Base-by-base conservation (phyloP, 2,797 vertebrate species). In the Lates japonicus region DNA sequence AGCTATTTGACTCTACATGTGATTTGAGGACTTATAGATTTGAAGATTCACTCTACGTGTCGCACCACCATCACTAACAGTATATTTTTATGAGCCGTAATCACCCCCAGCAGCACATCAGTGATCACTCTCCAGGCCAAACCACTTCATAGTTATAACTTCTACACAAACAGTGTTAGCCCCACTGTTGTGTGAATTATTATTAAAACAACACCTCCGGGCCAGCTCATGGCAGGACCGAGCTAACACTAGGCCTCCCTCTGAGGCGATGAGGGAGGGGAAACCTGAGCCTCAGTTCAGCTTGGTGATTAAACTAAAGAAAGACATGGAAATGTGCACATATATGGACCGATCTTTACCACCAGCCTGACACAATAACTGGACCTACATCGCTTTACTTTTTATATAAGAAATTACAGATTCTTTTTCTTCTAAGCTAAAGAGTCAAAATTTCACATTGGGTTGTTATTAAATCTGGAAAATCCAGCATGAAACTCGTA, bases 121-220 rank as follows among this genome's bases (percentile, higher is more conserved):
- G 31, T 80, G 88, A 90, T 84, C 87, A 84, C 76, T n/a, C 88
- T 89, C 88, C 92, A 92, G 93, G 88, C 91, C 88, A 90, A 94
- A 95, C 89, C 92, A 91, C 93, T 95, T n/a, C n/a, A n/a, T 94
- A 93, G 82, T 87, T 88, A 89, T 91, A 92, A 93, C n/a, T n/a
- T 92, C 93, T 93, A 88, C 87, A 93, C 84, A 95, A 93, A 93
- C 92, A 90, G 82, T 88, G 65, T 89, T 76, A 70, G 85, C 81
- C 84, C 80, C 73, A 52, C 75, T 93, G 85, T 93, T 93, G 81
- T 90, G 86, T n/a, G 84, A 92, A 93, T 95, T 93, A 95, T 95
- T 94, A 93, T 92, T 92, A 90, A 93, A 95, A 95, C 94, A 95
- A 95, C 94, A 88, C 80, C 73, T 82, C 73, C 48, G n/a, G 35